Evolutionary conservation across 2,888 invertebrate species (phyloP).

Genomic region (Synergus japonicus): DNA sequence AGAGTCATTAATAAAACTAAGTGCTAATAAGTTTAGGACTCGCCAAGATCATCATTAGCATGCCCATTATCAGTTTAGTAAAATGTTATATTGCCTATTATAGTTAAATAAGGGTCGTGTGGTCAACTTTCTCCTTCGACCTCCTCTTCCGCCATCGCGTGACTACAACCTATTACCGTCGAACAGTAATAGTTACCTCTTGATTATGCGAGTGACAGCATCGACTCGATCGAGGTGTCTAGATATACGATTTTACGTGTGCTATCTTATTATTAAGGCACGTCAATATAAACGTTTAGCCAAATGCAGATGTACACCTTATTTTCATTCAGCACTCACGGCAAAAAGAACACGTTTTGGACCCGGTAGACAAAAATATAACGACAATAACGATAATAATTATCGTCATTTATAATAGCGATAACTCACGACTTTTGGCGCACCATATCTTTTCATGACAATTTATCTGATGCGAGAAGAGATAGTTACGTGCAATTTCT

Average conservation of each 20-base stretch:
- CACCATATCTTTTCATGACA: neutral
- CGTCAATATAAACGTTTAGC: neutral
- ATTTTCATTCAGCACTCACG: neutral
- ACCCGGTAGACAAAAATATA: neutral
- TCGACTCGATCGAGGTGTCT: neutral
- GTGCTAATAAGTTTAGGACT: too few species aligned
- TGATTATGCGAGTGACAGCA: constrained; percentile 41
- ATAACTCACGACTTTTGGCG: neutral
- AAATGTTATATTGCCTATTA: too few species aligned
- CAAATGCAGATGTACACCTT: neutral
- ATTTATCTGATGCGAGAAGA: neutral
- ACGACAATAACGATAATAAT: neutral
- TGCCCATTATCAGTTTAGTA: too few species aligned
- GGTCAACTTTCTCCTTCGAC: constrained; percentile 72
- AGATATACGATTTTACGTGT: neutral
- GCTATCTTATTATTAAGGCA: neutral
- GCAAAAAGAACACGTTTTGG: neutral
- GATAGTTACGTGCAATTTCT: constrained; percentile 7
- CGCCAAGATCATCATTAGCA: too few species aligned
- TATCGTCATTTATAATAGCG: neutral
- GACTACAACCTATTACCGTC: constrained; percentile 58
- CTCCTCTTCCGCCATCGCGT: constrained; percentile 63
- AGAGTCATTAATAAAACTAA: too few species aligned
- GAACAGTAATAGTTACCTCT: constrained; percentile 42
- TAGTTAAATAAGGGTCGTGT: constrained; percentile 61